Evolutionary conservation across 2,113 vertebrate species (phyloP).

Genomic region (Xiphophorus couchianus): DNA sequence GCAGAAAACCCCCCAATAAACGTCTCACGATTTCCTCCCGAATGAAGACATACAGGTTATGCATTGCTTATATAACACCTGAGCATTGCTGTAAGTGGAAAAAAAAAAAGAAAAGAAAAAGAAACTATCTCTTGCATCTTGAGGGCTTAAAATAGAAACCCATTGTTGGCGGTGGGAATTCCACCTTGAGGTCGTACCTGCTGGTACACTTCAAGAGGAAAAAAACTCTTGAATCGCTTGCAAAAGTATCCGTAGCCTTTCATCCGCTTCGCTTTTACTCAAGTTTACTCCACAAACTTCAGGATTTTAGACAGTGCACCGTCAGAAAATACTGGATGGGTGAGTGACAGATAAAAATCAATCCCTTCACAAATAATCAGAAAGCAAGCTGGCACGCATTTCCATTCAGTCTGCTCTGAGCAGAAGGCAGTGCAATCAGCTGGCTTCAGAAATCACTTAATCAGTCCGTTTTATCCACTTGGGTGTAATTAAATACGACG

Average conservation of each 20-base stretch:
- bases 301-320: neutral
- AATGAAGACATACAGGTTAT: neutral
- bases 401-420: neutral
- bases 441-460: no score
- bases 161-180: conserved; percentile 4
- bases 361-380: neutral
- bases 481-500: no score
- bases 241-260: neutral
- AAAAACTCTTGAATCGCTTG: neutral
- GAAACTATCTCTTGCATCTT: neutral
- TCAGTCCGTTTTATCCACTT: no score
- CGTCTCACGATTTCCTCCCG: neutral
- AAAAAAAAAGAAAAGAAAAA: no score
- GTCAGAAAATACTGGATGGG: neutral
- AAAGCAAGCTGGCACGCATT: neutral
- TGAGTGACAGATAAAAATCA: neutral
- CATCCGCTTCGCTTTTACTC: neutral
- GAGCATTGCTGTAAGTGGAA: neutral
- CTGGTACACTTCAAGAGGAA: neutral
- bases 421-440: neutral
- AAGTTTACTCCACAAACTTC: neutral
- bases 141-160: conserved; percentile 4
- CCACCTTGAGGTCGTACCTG: neutral
- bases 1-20: no score
- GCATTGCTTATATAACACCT: neutral